Base-by-base conservation (phyloP, 1,140 invertebrate genomes). In the Bemisia tabaci region DNA sequence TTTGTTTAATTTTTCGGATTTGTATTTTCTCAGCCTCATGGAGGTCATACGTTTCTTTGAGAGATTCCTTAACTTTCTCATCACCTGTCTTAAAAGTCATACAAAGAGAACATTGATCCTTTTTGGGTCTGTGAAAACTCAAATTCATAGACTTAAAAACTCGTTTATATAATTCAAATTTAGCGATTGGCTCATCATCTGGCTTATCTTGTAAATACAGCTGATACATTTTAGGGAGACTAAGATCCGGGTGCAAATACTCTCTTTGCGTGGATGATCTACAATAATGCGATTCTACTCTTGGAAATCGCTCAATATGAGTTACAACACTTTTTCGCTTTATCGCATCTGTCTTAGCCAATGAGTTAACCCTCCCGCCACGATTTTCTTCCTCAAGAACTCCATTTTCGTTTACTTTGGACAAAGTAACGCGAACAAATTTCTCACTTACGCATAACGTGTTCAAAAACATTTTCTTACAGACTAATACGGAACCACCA, bases 21-120 rank as follows among this genome's bases (percentile, higher is more conserved):
- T 59, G 65, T 48, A 69, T 64, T 68, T 75, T 71, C 60, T 71
- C 69, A 26, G 39, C 23, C 17, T 67, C 65, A 66, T 75, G 74
- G 21, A 24, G 59, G 26, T 69, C 61, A 62, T 71, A 71, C 24
- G 64, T 62, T 65, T 70, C 33, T 66, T 67, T 33, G 33, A 68
- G 64, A 22, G 60, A 5, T 59, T 26, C 22, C 22, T 24, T 17
- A 39, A 22, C 59, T 69, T 71, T 68, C 62, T 73, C 64, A 22
- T 58, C 62, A 26, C 69, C 60, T 27, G 58, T 27, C 24, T 70
- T 39, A 66, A 68, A 72, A 17, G 65, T 66, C n/a, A 68, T 69
- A 65, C 70, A 75, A 33, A 69, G 48, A 61, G 71, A 68, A 58
- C 73, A 75, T 24, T 68, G 69, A 68, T 74, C 73, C 60, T 72